Percentiles rank a stretch among this genome's conserved stretches.
These are phyloP conservation scores for Sorex maritimensis DNA, from an alignment of 2,797 vertebrate genomes.

Conservation along the genomic window DNA sequence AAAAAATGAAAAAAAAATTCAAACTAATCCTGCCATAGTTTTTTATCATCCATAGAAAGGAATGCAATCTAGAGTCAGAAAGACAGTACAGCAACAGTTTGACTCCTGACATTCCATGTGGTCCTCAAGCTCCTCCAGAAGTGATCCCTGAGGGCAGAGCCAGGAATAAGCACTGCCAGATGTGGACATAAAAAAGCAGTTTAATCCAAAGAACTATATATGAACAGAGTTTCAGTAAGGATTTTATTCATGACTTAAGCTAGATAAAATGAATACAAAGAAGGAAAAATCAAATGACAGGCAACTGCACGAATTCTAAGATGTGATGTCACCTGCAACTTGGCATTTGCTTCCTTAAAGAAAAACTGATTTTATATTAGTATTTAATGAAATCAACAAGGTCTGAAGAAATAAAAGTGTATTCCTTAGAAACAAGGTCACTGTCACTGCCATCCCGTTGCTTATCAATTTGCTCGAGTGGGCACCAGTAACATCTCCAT, in stretches of 20 bases:
- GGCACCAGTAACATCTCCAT: too few relatives aligned
- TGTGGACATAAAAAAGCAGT: too few relatives aligned
- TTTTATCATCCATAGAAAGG: too few relatives aligned
- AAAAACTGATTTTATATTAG: conserved; percentile 16
- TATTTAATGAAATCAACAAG: conserved; percentile 25
- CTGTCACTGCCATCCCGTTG: too few relatives aligned
- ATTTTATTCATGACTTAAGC: neutral
- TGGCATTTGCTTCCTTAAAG: neutral
- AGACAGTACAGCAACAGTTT: too few relatives aligned
- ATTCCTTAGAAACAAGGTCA: neutral
- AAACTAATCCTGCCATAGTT: neutral
- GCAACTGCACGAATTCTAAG: neutral
- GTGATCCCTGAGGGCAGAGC: too few relatives aligned
- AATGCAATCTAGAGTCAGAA: neutral
- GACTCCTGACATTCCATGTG: too few relatives aligned
- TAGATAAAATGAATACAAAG: neutral
- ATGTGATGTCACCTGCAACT: neutral
- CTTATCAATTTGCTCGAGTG: too few relatives aligned
- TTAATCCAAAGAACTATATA: too few relatives aligned
- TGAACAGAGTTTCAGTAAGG: neutral
- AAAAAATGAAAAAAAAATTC: too few relatives aligned
- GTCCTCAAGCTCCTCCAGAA: too few relatives aligned
- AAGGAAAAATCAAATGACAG: neutral
- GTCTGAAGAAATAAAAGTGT: neutral
- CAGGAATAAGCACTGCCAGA: too few relatives aligned